phyloP scores from a whole-genome alignment of 1,140 invertebrate genomes.

The Leptonema lineaticorne region DNA sequence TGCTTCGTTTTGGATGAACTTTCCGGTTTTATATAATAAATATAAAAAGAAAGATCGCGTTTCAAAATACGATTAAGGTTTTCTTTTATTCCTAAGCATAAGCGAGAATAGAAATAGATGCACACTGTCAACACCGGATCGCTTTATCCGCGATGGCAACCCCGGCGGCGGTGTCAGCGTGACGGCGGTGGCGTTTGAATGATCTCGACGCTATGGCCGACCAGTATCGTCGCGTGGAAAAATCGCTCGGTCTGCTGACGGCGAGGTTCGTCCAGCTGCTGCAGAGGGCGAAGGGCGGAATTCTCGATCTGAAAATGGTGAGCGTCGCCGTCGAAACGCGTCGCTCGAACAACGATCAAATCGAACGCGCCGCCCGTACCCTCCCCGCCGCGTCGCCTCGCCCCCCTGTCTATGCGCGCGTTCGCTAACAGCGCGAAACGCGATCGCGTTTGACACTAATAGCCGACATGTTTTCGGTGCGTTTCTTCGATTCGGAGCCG shows the following conservation, averaged over 20 bases:
- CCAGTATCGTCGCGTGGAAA: constrained; percentile 56
- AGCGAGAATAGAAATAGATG: too few relatives aligned
- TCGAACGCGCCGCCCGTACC: not conserved
- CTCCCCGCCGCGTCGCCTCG: too few relatives aligned
- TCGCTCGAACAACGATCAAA: too few relatives aligned
- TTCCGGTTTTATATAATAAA: too few relatives aligned
- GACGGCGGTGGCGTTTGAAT: constrained; percentile 36
- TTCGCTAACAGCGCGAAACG: not conserved
- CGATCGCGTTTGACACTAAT: too few relatives aligned
- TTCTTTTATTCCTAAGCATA: too few relatives aligned
- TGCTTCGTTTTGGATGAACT: too few relatives aligned
- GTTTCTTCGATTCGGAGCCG: too few relatives aligned
- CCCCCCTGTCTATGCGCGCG: not conserved
- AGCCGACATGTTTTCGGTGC: not conserved
- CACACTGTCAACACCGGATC: too few relatives aligned
- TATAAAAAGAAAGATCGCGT: too few relatives aligned
- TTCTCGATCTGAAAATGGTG: constrained; percentile 78
- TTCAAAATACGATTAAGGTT: not conserved
- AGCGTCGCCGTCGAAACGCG: constrained; percentile 40
- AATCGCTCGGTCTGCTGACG: constrained; percentile 88
- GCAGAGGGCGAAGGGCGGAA: constrained; percentile 83
- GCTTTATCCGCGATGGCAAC: constrained; percentile 30
- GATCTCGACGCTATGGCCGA: constrained; percentile 43
- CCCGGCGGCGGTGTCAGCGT: constrained; percentile 26
- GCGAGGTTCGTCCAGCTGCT: constrained; percentile 91